Percentiles rank a stretch among this genome's conserved stretches.
Conservation (phyloP, 1,140 invertebrate species). For the Bombus soroeensis region DNA sequence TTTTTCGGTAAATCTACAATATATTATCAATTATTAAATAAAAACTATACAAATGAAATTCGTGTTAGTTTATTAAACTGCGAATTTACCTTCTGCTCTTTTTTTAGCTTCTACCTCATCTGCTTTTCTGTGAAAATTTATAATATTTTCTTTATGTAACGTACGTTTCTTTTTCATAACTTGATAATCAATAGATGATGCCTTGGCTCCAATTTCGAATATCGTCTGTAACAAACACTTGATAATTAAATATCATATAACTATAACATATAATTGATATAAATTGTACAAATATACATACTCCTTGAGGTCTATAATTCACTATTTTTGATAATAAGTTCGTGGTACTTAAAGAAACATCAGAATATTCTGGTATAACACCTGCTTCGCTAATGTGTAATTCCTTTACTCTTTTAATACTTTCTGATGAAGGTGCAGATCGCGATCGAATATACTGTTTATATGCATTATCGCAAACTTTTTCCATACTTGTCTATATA, state of each 20-base stretch:
- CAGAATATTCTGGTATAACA: conserved; percentile 77
- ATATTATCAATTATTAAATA: conserved; percentile 9
- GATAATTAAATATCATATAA: conserved; percentile 38
- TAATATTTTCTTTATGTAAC: conserved; percentile 86
- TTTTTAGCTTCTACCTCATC: conserved; percentile 78
- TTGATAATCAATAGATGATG: conserved; percentile 88
- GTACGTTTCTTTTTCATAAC: conserved; percentile 89
- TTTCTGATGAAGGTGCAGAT: conserved; percentile 93
- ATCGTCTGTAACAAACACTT: conserved; percentile 88
- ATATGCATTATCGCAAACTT: conserved; percentile 94
- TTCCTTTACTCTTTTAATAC: conserved; percentile 92
- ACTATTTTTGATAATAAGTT: conserved; percentile 90
- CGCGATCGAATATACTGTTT: conserved; percentile 94
- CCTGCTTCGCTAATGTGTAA: conserved; percentile 83
- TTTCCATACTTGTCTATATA: conserved; percentile 87
- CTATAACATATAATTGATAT: conserved; percentile 29
- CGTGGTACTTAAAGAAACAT: conserved; percentile 67
- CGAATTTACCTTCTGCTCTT: neutral
- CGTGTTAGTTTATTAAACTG: neutral
- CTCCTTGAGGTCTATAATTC: conserved; percentile 91
- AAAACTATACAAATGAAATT: neutral
- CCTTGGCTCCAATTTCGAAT: conserved; percentile 94
- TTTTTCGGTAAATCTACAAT: conserved; percentile 41
- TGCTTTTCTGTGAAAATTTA: conserved; percentile 78
- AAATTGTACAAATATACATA: conserved; percentile 82